Evolutionary conservation across 2,113 vertebrate species (phyloP).

Genomic region (Cricetomys ansorgei): DNA sequence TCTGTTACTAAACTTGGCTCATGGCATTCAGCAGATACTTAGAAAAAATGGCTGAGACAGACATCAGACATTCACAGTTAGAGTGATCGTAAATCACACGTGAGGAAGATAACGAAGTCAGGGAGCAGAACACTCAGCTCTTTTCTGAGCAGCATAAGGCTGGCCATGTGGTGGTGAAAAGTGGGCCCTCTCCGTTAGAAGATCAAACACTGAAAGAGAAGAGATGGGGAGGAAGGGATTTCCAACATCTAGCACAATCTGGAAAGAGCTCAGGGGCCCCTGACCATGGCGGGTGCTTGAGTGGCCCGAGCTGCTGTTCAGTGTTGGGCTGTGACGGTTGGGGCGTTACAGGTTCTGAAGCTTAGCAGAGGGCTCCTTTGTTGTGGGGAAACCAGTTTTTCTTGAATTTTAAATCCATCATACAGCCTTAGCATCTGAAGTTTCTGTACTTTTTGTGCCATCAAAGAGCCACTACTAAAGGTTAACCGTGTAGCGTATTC

Average conservation of each 20-base stretch:
- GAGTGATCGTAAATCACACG: neutral
- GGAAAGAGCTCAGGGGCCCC: neutral
- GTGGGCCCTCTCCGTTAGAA: neutral
- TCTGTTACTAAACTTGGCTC: neutral
- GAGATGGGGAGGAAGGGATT: neutral
- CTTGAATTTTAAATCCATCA: neutral
- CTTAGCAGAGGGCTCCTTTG: neutral
- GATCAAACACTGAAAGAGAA: neutral
- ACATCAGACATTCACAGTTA: neutral
- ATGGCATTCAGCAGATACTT: neutral
- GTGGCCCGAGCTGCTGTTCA: neutral
- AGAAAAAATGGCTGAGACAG: neutral
- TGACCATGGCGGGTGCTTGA: neutral
- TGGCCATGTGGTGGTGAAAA: neutral
- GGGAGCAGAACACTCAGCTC: neutral
- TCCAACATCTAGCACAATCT: neutral
- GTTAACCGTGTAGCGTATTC: no score
- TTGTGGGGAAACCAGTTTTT: neutral
- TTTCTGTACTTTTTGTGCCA: neutral
- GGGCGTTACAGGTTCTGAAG: neutral
- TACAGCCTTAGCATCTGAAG: neutral
- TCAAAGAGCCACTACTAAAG: neutral
- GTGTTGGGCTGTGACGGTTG: neutral
- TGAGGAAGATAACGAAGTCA: neutral
- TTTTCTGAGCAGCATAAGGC: neutral